phyloP scores from a whole-genome alignment of 2,888 invertebrate genomes.

The Erebia palarica region DNA sequence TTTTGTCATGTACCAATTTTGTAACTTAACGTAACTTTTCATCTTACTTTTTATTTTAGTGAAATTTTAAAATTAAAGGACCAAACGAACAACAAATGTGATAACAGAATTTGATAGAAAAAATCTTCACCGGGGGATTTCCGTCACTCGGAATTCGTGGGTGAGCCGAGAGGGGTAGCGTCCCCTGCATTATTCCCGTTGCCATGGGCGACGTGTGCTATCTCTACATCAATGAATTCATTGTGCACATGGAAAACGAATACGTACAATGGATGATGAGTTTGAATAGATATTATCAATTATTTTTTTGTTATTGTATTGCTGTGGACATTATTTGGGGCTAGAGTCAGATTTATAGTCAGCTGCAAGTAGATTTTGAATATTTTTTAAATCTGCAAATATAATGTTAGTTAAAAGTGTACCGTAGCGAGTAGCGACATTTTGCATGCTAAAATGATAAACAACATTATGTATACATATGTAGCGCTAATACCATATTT shows the following conservation, averaged over 20 bases:
- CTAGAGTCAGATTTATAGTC: conserved; percentile 60
- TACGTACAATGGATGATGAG: conserved; percentile 40
- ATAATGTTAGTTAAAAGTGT: not conserved
- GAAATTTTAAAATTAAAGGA: not conserved
- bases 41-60: not conserved
- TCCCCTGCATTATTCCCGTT: conserved; percentile 64
- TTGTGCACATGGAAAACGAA: conserved; percentile 45
- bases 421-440: not conserved
- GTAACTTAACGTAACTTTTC: not conserved
- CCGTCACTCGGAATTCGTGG: conserved; percentile 66
- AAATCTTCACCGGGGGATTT: conserved; percentile 72
- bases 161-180: conserved; percentile 60
- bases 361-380: conserved; percentile 51
- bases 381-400: conserved; percentile 7
- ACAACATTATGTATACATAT: not conserved
- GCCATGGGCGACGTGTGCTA: conserved; percentile 65
- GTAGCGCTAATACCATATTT: not conserved
- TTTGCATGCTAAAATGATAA: not conserved
- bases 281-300: conserved; percentile 59
- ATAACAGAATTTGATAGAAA: conserved; percentile 47
- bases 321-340: conserved; percentile 67
- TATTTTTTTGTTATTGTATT: conserved; percentile 57
- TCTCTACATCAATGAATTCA: conserved; percentile 64
- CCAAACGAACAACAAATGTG: not conserved
- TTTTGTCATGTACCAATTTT: not conserved